phyloP scores from a whole-genome alignment of 2,888 invertebrate genomes.

The Herminia tarsipennalis region DNA sequence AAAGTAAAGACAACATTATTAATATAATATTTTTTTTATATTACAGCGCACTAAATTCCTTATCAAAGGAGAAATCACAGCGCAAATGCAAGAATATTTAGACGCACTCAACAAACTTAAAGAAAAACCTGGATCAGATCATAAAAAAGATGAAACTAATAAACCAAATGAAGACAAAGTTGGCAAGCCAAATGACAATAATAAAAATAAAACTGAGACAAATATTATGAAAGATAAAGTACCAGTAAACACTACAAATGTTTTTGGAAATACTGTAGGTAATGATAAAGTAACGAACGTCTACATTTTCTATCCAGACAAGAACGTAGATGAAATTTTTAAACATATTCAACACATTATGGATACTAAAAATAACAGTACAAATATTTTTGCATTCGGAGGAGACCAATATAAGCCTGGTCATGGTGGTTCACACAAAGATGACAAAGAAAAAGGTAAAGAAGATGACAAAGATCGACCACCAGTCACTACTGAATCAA shows the following conservation, averaged over 20 bases:
- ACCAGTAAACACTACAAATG: conserved; percentile 44
- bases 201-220: conserved; percentile 3
- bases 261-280: conserved; percentile 58
- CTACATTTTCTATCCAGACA: conserved; percentile 58
- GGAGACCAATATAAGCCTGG: conserved; percentile 6
- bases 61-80: conserved; percentile 48
- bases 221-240: conserved; percentile 15
- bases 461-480: background rate
- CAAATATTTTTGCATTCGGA: conserved; percentile 34
- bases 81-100: conserved; percentile 33
- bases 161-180: conserved; percentile 10
- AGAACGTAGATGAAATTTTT: conserved; percentile 34
- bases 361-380: conserved; percentile 28
- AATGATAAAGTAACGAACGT: conserved; percentile 65
- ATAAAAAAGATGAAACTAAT: conserved; percentile 7
- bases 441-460: background rate
- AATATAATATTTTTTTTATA: background rate
- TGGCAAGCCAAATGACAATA: conserved; percentile 3
- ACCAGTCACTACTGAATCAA: background rate
- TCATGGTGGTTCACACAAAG: background rate
- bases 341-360: conserved; percentile 34
- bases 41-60: conserved; percentile 46
- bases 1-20: background rate
- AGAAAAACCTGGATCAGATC: background rate
- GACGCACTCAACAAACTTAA: conserved; percentile 3